Conservation (phyloP, 1,140 invertebrate genomes). For the Nasonia giraulti region DNA sequence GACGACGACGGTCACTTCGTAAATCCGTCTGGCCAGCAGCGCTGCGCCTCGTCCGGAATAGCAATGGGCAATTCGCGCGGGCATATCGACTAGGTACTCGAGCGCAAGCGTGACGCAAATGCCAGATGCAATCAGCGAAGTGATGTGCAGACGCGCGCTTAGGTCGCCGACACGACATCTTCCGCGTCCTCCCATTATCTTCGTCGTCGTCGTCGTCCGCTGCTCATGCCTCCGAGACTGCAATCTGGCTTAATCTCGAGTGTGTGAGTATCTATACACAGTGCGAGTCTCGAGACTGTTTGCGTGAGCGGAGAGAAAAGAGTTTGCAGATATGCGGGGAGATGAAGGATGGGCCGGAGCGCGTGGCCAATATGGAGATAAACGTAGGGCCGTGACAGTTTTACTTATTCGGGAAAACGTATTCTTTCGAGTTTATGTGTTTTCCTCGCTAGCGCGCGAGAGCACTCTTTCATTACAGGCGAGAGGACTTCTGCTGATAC, state of each 20-base stretch:
- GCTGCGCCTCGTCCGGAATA: constrained; percentile 64
- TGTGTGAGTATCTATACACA: background rate
- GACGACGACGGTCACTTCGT: constrained; percentile 63
- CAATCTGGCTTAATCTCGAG: constrained; percentile 67
- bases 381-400: constrained; percentile 48
- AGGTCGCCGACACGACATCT: constrained; percentile 19
- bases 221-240: constrained; percentile 56
- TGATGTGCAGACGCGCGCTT: constrained; percentile 52
- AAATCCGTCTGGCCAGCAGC: constrained; percentile 72
- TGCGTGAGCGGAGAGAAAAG: constrained; percentile 2
- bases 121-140: constrained; percentile 73
- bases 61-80: constrained; percentile 71
- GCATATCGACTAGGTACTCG: constrained; percentile 74
- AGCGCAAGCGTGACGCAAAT: constrained; percentile 75
- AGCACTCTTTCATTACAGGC: constrained; percentile 35
- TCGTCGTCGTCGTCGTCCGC: background rate
- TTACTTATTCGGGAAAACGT: constrained; percentile 52
- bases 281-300: background rate
- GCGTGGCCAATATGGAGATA: constrained; percentile 49
- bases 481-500: constrained; percentile 17
- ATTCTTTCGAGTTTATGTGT: constrained; percentile 51
- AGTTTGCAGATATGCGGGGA: background rate
- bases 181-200: background rate
- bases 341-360: constrained; percentile 38
- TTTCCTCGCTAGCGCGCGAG: background rate